phyloP scores from a whole-genome alignment of 2,888 invertebrate genomes.

The Noctua pronuba region DNA sequence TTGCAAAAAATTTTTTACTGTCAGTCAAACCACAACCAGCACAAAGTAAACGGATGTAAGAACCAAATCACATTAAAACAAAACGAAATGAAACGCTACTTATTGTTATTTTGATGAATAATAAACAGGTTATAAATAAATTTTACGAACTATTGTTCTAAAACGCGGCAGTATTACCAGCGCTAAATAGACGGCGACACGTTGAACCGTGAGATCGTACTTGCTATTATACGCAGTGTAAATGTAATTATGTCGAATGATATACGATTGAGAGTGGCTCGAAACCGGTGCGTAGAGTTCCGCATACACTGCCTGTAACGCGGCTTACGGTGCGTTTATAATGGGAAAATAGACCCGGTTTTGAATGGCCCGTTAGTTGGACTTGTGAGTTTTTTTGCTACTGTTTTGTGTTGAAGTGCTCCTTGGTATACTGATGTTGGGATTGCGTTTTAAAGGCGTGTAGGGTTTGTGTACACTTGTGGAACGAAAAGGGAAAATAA shows the following conservation, averaged over 20 bases:
- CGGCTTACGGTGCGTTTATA: slow-evolving; percentile 69
- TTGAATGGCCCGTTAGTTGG: slow-evolving; percentile 57
- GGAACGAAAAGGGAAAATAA: not conserved
- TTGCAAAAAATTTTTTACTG: not conserved
- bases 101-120: slow-evolving; percentile 57
- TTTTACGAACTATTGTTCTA: slow-evolving; percentile 60
- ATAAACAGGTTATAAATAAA: slow-evolving; percentile 50
- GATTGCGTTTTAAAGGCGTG: not conserved
- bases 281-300: slow-evolving; percentile 74
- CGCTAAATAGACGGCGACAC: slow-evolving; percentile 52
- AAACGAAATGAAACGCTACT: slow-evolving; percentile 27
- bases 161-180: slow-evolving; percentile 31
- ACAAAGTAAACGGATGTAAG: slow-evolving; percentile 6
- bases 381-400: slow-evolving; percentile 40
- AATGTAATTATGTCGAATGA: slow-evolving; percentile 69
- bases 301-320: slow-evolving; percentile 73
- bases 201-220: slow-evolving; percentile 55
- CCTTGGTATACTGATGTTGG: not conserved
- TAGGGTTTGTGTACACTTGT: not conserved
- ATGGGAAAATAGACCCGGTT: slow-evolving; percentile 74
- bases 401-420: slow-evolving; percentile 27
- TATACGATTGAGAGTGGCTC: slow-evolving; percentile 65
- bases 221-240: slow-evolving; percentile 47
- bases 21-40: not conserved
- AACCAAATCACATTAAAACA: slow-evolving; percentile 17